Conservation (phyloP, 64 coral and sea anemone genomes). For the Trachythela sp. region DNA sequence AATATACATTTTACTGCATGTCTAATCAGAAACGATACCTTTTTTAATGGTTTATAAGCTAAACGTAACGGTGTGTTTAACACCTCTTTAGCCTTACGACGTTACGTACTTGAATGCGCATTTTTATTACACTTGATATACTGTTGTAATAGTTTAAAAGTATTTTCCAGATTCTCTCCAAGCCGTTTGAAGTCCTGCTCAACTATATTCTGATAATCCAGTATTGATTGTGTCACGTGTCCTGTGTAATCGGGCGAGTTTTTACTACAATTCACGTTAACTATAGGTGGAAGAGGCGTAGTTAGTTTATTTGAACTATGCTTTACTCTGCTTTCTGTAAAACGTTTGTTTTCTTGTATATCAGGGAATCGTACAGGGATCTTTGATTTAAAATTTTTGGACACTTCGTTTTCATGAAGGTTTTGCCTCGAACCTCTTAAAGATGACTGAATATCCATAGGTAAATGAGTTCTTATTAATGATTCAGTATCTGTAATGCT, state of each 20-base stretch:
- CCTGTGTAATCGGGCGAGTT: background rate
- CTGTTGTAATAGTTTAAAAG: background rate
- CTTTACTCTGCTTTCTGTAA: background rate
- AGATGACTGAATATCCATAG: background rate
- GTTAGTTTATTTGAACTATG: background rate
- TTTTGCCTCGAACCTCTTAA: background rate
- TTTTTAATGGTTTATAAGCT: background rate
- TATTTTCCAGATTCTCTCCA: conserved; percentile 13
- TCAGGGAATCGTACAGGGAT: background rate
- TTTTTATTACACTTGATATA: background rate
- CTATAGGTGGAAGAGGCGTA: background rate
- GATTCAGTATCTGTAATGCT: background rate
- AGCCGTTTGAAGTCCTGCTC: conserved; percentile 3
- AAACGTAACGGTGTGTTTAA: background rate
- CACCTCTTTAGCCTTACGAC: background rate
- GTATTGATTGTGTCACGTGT: background rate
- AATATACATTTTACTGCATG: background rate
- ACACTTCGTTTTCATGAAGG: background rate
- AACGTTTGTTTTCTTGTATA: background rate
- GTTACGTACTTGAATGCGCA: background rate
- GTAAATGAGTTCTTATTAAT: background rate
- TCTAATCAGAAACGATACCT: background rate
- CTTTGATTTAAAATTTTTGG: background rate
- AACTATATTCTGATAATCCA: background rate
- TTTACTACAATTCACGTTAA: background rate